A percentile compares a stretch with the other conserved stretches of the same genome.
Evolutionary conservation across 2,888 invertebrate species (phyloP).

Genomic region (Laothoe populi): DNA sequence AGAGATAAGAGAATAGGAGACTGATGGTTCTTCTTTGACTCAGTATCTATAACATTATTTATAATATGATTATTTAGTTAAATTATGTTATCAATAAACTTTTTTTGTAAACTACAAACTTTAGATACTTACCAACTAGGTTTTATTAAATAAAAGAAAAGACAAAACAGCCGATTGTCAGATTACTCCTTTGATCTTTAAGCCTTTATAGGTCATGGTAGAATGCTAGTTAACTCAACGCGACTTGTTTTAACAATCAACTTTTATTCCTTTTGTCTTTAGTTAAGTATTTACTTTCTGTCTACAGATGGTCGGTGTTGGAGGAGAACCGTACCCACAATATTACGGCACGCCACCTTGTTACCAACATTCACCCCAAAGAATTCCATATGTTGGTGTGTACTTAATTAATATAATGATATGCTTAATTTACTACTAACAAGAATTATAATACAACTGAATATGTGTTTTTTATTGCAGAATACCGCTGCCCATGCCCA

Average conservation of each 20-base stretch:
- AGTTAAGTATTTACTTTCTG: neutral
- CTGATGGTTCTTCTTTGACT: too few relatives aligned
- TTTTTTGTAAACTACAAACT: too few relatives aligned
- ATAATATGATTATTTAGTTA: too few relatives aligned
- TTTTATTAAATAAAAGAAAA: too few relatives aligned
- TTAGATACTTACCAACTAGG: too few relatives aligned
- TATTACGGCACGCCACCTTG: slow-evolving; percentile 79
- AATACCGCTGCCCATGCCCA: slow-evolving; percentile 92
- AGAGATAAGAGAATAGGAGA: too few relatives aligned
- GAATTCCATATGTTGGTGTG: slow-evolving; percentile 88
- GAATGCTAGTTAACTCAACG: too few relatives aligned
- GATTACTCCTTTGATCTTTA: neutral
- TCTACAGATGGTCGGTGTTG: slow-evolving; percentile 77
- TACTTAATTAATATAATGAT: slow-evolving; percentile 38
- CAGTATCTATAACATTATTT: too few relatives aligned
- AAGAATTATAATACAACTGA: neutral
- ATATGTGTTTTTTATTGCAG: slow-evolving; percentile 51
- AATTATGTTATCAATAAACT: too few relatives aligned
- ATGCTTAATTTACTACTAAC: neutral
- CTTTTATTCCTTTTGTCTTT: too few relatives aligned
- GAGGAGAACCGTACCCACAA: slow-evolving; percentile 78
- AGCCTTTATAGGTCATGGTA: neutral
- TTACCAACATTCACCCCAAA: slow-evolving; percentile 85
- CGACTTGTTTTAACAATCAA: too few relatives aligned
- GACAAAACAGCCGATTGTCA: too few relatives aligned